Evolutionary conservation across 2,888 invertebrate species (phyloP).

Genomic region (Strigamia maritima): DNA sequence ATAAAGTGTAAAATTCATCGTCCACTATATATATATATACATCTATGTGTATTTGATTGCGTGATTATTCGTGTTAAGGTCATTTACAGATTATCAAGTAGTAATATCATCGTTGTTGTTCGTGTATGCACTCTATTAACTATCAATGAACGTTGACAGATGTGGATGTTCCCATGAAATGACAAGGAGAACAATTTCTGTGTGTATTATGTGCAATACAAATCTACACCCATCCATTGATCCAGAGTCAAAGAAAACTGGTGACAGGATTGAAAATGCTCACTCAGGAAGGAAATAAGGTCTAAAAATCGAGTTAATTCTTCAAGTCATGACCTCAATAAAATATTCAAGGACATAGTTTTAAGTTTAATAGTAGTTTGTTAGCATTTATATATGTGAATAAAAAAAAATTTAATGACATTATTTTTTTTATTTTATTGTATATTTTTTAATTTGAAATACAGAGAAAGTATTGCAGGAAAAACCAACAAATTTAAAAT

Average conservation of each 20-base stretch:
- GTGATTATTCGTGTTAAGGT: neutral
- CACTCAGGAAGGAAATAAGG: constrained; percentile 1
- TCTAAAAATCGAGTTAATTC: neutral
- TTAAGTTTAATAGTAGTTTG: too few relatives aligned
- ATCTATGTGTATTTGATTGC: neutral
- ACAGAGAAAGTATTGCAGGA: too few relatives aligned
- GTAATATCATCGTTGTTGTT: neutral
- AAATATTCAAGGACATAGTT: neutral
- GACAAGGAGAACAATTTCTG: neutral
- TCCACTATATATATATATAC: neutral
- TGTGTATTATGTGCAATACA: neutral
- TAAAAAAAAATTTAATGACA: too few relatives aligned
- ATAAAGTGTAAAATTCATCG: neutral
- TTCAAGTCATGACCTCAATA: neutral
- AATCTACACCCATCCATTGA: neutral
- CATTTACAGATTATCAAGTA: constrained; percentile 1
- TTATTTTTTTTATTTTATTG: too few relatives aligned
- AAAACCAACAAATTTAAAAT: too few relatives aligned
- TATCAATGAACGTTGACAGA: neutral
- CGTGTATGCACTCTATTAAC: neutral
- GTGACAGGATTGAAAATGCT: neutral
- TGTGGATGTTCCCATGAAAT: constrained; percentile 1
- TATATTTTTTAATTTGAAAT: too few relatives aligned
- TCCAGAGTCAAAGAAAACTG: neutral
- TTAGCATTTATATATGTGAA: too few relatives aligned